phyloP scores from a whole-genome alignment of 1,140 invertebrate species.

The Drosophila kanapiae region DNA sequence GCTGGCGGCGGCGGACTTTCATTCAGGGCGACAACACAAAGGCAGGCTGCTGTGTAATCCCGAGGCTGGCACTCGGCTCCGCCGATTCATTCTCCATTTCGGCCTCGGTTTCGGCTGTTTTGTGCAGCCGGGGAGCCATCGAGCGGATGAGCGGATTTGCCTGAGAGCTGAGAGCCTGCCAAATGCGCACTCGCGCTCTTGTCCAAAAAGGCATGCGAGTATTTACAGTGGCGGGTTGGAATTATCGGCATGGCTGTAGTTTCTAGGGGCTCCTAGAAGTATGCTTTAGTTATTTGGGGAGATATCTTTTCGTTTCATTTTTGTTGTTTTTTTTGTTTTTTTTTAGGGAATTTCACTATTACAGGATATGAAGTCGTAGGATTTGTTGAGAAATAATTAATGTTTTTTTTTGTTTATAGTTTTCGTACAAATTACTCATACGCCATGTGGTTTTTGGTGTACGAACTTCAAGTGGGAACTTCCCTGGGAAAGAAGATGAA shows the following conservation, averaged over 20 bases:
- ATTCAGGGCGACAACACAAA: constrained; percentile 76
- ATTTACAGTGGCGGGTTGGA: constrained; percentile 36
- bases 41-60: constrained; percentile 29
- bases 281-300: neutral
- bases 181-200: constrained; percentile 75
- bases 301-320: neutral
- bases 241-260: neutral
- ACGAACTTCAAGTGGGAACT: too few relatives aligned
- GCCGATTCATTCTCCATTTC: constrained; percentile 39
- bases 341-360: too few relatives aligned
- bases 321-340: neutral
- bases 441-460: neutral
- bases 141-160: constrained; percentile 52
- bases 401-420: too few relatives aligned
- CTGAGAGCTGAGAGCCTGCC: constrained; percentile 54
- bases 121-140: constrained; percentile 42
- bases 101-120: constrained; percentile 34
- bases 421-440: neutral
- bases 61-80: constrained; percentile 29
- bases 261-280: neutral
- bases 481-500: too few relatives aligned
- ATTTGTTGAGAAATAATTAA: neutral
- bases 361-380: too few relatives aligned
- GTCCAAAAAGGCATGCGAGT: constrained; percentile 44
- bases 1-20: constrained; percentile 67